phyloP scores from a whole-genome alignment of 2,888 invertebrate genomes.

The Anoplius nigerrimus region DNA sequence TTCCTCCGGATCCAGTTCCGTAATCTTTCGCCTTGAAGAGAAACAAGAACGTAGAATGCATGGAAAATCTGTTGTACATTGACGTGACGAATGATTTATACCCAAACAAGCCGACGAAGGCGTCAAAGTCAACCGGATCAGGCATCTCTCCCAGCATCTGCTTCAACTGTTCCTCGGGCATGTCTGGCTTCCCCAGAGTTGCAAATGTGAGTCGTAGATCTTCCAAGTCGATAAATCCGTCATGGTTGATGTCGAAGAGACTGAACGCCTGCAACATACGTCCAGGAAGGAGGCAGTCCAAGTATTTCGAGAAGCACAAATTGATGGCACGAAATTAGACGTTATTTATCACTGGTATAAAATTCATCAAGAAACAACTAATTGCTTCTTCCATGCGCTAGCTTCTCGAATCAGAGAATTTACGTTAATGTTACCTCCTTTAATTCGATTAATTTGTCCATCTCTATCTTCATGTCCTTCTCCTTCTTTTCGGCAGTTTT shows the following conservation, averaged over 20 bases:
- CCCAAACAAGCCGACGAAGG: slow-evolving; percentile 80
- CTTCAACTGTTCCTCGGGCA: slow-evolving; percentile 78
- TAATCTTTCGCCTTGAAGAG: slow-evolving; percentile 74
- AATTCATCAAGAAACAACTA: too few species aligned
- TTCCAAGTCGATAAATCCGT: slow-evolving; percentile 81
- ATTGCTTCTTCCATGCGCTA: too few species aligned
- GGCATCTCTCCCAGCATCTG: slow-evolving; percentile 81
- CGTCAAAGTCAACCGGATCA: slow-evolving; percentile 80
- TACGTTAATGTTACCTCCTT: slow-evolving; percentile 77
- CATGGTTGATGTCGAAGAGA: slow-evolving; percentile 81
- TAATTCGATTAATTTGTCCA: slow-evolving; percentile 80
- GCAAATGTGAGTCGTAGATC: slow-evolving; percentile 81
- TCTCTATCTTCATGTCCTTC: slow-evolving; percentile 77
- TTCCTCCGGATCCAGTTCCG: slow-evolving; percentile 81
- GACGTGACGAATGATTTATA: slow-evolving; percentile 10
- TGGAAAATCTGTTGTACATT: neutral
- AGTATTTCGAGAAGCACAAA: neutral
- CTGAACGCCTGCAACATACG: slow-evolving; percentile 76
- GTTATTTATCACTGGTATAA: too few species aligned
- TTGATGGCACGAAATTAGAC: neutral
- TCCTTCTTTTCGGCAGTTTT: slow-evolving; percentile 2
- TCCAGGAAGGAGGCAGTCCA: neutral
- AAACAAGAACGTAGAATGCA: neutral
- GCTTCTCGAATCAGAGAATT: neutral
- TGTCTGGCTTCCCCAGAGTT: slow-evolving; percentile 78